phyloP scores from a whole-genome alignment of 1,140 invertebrate species.

The Thrips palmi region DNA sequence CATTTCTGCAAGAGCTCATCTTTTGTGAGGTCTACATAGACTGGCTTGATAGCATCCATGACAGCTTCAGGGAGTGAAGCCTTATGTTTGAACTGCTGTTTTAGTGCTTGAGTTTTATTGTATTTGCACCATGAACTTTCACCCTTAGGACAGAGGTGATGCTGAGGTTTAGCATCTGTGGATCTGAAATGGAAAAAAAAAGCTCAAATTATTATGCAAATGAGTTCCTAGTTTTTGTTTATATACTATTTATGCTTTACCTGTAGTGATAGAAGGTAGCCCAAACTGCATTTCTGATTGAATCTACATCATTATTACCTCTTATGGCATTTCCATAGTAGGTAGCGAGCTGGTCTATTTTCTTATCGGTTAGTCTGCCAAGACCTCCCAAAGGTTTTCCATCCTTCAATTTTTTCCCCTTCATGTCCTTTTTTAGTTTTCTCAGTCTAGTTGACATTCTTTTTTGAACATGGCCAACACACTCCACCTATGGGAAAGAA shows the following conservation, averaged over 20 bases:
- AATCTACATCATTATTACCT: constrained; percentile 6
- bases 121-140: constrained; percentile 15
- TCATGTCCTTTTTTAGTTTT: constrained; percentile 11
- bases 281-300: constrained; percentile 16
- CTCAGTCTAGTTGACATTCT: constrained; percentile 12
- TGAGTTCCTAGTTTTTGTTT: no score
- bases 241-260: no score
- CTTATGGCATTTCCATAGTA: constrained; percentile 16
- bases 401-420: constrained; percentile 11
- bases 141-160: constrained; percentile 14
- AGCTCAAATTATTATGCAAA: constrained; percentile 17
- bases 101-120: constrained; percentile 10
- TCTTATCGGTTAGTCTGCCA: constrained; percentile 12
- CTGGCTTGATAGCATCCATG: constrained; percentile 13
- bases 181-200: constrained; percentile 14
- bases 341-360: constrained; percentile 12
- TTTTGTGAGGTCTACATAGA: constrained; percentile 15
- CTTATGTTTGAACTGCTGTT: no score
- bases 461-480: constrained; percentile 13
- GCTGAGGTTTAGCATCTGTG: constrained; percentile 14
- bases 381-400: constrained; percentile 9
- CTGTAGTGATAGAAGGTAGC: constrained; percentile 13
- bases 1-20: constrained; percentile 15
- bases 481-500: no score
- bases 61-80: no score